These are phyloP conservation scores for Notospermus geniculatus DNA, from an alignment of 1,140 invertebrate species.

Conservation along the genomic window DNA sequence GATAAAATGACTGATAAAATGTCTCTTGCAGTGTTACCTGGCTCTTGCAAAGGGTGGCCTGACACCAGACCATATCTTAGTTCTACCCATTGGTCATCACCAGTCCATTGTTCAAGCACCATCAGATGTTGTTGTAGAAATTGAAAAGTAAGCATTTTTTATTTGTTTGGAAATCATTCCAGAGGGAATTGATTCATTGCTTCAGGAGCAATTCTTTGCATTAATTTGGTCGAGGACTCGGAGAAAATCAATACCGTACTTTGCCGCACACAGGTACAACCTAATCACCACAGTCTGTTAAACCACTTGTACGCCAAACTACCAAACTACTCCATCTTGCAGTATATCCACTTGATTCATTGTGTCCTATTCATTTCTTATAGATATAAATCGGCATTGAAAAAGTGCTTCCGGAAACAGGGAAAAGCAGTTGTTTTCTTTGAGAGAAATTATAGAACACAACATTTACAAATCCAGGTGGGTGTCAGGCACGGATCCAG, in stretches of 20 bases:
- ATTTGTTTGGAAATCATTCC: neutral
- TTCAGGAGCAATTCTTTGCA: too few species aligned
- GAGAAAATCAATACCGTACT: too few species aligned
- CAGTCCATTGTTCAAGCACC: constrained; percentile 74
- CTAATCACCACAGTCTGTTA: too few species aligned
- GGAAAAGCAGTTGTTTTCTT: constrained; percentile 81
- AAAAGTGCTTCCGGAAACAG: constrained; percentile 70
- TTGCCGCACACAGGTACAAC: too few species aligned
- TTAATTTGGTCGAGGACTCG: too few species aligned
- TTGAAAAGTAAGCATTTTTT: constrained; percentile 64
- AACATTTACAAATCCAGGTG: constrained; percentile 91
- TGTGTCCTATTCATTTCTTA: constrained; percentile 2
- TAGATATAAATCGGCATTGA: constrained; percentile 74
- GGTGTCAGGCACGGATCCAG: too few species aligned
- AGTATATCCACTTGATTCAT: neutral
- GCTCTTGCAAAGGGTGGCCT: constrained; percentile 89
- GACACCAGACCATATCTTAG: constrained; percentile 82
- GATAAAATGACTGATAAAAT: too few species aligned
- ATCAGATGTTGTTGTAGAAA: constrained; percentile 76
- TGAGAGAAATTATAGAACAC: constrained; percentile 90
- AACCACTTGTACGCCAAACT: too few species aligned
- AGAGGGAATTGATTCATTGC: neutral
- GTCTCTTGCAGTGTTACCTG: constrained; percentile 67
- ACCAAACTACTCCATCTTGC: too few species aligned
- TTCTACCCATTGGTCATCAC: constrained; percentile 88